Evolutionary conservation across 2,797 vertebrate genomes (phyloP).

Genomic region (Selene dorsalis): DNA sequence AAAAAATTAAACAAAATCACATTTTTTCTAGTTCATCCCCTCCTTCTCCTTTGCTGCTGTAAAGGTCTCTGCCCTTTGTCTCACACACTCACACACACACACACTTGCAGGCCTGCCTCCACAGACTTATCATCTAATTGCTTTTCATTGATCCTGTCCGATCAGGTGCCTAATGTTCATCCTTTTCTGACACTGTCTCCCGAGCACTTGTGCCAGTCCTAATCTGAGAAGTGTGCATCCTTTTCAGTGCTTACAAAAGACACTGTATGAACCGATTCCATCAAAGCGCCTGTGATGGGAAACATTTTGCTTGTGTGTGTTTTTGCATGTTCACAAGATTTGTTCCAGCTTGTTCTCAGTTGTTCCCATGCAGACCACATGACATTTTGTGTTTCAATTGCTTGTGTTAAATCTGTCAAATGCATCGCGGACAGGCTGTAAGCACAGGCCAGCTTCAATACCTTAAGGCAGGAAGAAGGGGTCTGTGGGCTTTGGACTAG

Average conservation of each 20-base stretch:
- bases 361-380: slow-evolving; percentile 58
- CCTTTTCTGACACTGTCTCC: slow-evolving; percentile 74
- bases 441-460: slow-evolving; percentile 62
- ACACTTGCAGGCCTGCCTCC: slow-evolving; percentile 46
- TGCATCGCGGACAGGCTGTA: slow-evolving; percentile 28
- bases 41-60: slow-evolving; percentile 22
- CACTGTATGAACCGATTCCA: slow-evolving; percentile 24
- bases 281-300: slow-evolving; percentile 5
- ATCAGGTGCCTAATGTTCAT: slow-evolving; percentile 82
- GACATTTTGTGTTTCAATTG: slow-evolving; percentile 49
- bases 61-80: slow-evolving; percentile 58
- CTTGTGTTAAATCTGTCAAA: slow-evolving; percentile 55
- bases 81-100: slow-evolving; percentile 5
- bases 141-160: slow-evolving; percentile 87
- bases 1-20: neutral
- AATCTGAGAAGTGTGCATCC: slow-evolving; percentile 74
- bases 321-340: slow-evolving; percentile 40
- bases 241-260: slow-evolving; percentile 71
- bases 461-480: slow-evolving; percentile 51
- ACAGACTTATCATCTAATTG: slow-evolving; percentile 82
- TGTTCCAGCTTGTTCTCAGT: slow-evolving; percentile 51
- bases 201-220: slow-evolving; percentile 67
- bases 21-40: slow-evolving; percentile 27
- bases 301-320: slow-evolving; percentile 32
- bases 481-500: slow-evolving; percentile 47